phyloP scores from a whole-genome alignment of 2,113 vertebrate genomes.

The Prunella fulvescens region DNA sequence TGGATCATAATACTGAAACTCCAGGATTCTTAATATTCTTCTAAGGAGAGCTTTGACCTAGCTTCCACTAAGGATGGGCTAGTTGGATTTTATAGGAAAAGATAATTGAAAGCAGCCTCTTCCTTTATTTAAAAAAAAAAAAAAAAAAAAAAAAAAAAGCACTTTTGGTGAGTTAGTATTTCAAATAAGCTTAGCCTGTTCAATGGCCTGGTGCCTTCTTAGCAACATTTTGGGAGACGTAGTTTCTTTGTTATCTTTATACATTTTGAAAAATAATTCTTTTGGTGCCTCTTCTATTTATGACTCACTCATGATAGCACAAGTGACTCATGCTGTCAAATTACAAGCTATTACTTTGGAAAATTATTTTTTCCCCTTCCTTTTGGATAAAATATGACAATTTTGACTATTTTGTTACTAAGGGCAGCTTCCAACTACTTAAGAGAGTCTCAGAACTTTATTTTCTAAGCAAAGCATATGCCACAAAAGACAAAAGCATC shows the following conservation, averaged over 20 bases:
- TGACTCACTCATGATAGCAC: constrained; percentile 40
- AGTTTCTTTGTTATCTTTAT: background rate
- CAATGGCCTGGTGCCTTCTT: background rate
- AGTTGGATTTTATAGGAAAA: background rate
- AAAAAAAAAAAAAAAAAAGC: background rate
- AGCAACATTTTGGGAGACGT: background rate
- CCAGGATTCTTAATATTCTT: background rate
- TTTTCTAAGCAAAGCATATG: background rate
- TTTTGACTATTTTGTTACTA: constrained; percentile 13
- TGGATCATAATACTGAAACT: background rate
- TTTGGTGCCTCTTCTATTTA: constrained; percentile 12
- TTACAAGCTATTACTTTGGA: constrained; percentile 8
- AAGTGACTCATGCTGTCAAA: constrained; percentile 57
- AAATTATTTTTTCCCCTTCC: constrained; percentile 5
- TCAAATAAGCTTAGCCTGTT: background rate
- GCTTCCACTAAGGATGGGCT: background rate
- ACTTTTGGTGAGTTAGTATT: background rate
- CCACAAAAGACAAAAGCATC: background rate
- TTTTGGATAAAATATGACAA: background rate
- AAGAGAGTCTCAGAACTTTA: background rate
- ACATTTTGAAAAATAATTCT: constrained; percentile 8
- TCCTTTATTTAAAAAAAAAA: background rate
- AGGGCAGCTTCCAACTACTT: background rate
- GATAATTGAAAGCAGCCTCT: background rate
- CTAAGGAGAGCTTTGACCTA: background rate